Percentiles rank a stretch among this genome's conserved stretches.
Conservation (phyloP, 2,888 invertebrate species). For the Metellina segmentata region DNA sequence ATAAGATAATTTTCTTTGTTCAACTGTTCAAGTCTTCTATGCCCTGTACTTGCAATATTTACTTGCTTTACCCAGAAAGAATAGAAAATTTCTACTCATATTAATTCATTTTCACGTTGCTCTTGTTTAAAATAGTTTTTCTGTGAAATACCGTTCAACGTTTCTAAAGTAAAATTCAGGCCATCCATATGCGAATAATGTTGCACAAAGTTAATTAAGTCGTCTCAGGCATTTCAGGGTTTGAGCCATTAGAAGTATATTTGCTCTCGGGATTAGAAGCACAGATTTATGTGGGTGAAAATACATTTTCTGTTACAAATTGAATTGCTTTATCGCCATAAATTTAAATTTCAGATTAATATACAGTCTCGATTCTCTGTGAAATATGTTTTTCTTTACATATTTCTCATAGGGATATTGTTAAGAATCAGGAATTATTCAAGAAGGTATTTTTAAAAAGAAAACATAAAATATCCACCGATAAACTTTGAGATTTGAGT, state of each 20-base stretch:
- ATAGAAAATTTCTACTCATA: too few species aligned
- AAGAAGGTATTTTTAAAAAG: too few species aligned
- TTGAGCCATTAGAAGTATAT: not conserved
- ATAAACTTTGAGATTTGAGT: too few species aligned
- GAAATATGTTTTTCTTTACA: too few species aligned
- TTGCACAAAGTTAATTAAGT: not conserved
- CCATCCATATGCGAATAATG: not conserved
- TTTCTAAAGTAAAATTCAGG: not conserved
- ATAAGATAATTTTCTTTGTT: too few species aligned
- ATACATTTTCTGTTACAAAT: not conserved
- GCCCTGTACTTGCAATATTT: too few species aligned
- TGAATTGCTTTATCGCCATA: not conserved
- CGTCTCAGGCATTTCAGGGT: not conserved
- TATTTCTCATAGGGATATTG: too few species aligned
- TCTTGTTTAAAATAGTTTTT: not conserved
- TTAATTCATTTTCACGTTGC: not conserved
- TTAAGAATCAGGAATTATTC: too few species aligned
- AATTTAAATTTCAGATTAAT: not conserved
- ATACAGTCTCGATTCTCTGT: too few species aligned
- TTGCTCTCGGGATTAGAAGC: not conserved
- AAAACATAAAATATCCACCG: too few species aligned
- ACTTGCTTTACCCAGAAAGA: too few species aligned
- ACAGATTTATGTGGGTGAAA: not conserved
- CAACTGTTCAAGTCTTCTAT: too few species aligned
- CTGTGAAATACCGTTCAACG: not conserved